phyloP scores from a whole-genome alignment of 2,888 invertebrate species.

The Tyria jacobaeae region DNA sequence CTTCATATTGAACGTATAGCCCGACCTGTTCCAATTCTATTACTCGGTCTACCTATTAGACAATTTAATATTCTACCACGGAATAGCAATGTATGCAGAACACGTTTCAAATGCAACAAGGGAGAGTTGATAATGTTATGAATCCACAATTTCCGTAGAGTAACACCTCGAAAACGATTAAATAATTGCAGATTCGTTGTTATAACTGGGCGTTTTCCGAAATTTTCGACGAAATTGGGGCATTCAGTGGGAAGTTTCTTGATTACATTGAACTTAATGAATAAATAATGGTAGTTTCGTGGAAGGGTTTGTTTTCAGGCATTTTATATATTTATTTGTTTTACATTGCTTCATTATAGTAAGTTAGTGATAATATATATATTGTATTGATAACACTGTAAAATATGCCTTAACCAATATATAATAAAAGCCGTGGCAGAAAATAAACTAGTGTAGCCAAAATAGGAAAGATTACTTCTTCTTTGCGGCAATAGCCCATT shows the following conservation, averaged over 20 bases:
- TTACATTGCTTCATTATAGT: background rate
- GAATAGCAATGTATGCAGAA: slow-evolving; percentile 42
- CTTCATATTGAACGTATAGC: slow-evolving; percentile 41
- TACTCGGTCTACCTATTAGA: slow-evolving; percentile 35
- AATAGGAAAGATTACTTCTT: too few relatives aligned
- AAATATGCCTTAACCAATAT: too few relatives aligned
- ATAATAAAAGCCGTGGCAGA: background rate
- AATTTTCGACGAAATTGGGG: slow-evolving; percentile 75
- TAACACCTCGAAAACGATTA: slow-evolving; percentile 80
- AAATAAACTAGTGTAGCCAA: background rate
- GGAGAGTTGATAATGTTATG: slow-evolving; percentile 58
- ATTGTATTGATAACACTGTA: too few relatives aligned
- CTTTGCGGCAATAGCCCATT: too few relatives aligned
- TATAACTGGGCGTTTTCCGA: slow-evolving; percentile 68
- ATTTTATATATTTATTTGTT: slow-evolving; percentile 26
- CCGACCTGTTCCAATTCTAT: slow-evolving; percentile 49
- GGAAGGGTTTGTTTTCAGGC: slow-evolving; percentile 50
- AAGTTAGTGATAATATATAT: background rate
- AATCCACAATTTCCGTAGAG: slow-evolving; percentile 72
- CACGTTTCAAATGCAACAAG: slow-evolving; percentile 26
- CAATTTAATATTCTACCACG: slow-evolving; percentile 26
- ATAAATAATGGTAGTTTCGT: slow-evolving; percentile 69
- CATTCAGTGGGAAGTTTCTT: slow-evolving; percentile 72
- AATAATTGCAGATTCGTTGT: slow-evolving; percentile 80
- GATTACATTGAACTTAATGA: slow-evolving; percentile 73